phyloP scores from a whole-genome alignment of 2,888 invertebrate species.

The Chrysodeixis includens region DNA sequence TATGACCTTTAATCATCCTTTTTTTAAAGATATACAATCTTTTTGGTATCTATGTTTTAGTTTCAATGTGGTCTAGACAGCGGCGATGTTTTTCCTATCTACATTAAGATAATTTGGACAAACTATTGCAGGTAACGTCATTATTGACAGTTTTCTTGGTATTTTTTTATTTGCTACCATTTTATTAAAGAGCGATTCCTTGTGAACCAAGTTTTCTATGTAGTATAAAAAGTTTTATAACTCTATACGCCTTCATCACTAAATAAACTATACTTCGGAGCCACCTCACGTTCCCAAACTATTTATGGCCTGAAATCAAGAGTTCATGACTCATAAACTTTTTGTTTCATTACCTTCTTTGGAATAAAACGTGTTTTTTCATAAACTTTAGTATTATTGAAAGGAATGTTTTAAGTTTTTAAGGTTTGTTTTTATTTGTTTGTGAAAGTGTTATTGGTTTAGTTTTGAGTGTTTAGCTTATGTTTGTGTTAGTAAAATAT shows the following conservation, averaged over 20 bases:
- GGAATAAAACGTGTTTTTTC: conserved; percentile 51
- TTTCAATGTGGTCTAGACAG: too few relatives aligned
- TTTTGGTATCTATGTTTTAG: too few relatives aligned
- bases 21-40: too few relatives aligned
- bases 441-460: conserved; percentile 1
- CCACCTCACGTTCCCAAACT: conserved; percentile 39
- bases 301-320: conserved; percentile 51
- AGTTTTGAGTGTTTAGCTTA: not conserved
- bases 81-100: too few relatives aligned
- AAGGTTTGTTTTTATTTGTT: conserved; percentile 46
- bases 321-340: conserved; percentile 40
- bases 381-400: conserved; percentile 38
- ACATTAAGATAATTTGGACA: too few relatives aligned
- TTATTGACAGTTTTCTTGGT: too few relatives aligned
- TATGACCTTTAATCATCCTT: too few relatives aligned
- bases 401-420: conserved; percentile 45
- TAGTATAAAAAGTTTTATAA: conserved; percentile 9
- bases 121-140: too few relatives aligned
- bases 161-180: not conserved
- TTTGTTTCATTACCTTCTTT: conserved; percentile 46
- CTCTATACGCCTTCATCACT: conserved; percentile 9
- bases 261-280: conserved; percentile 19
- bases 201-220: not conserved
- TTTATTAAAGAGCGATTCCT: not conserved
- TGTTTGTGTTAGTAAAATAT: too few relatives aligned